phyloP scores from a whole-genome alignment of 1,140 invertebrate species.

The Sarcophaga peregrina region DNA sequence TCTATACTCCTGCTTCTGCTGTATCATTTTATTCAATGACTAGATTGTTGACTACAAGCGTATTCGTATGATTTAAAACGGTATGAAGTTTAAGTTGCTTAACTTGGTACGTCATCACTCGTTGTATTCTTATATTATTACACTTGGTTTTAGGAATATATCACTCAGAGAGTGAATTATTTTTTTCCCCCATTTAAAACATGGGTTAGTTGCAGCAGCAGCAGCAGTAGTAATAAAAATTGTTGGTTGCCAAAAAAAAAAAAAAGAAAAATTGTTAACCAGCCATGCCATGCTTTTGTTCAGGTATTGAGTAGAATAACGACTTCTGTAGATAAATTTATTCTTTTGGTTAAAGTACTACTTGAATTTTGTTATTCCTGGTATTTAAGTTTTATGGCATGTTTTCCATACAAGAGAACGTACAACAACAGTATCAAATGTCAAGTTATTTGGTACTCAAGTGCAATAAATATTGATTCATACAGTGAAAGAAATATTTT shows the following conservation, averaged over 20 bases:
- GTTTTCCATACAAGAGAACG: background rate
- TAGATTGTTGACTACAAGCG: background rate
- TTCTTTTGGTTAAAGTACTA: slow-evolving; percentile 2
- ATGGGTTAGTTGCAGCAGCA: background rate
- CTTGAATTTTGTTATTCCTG: slow-evolving; percentile 11
- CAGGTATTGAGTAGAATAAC: slow-evolving; percentile 1
- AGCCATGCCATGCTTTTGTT: background rate
- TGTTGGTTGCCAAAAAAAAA: slow-evolving; percentile 37
- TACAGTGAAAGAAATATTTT: slow-evolving; percentile 23
- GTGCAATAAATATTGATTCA: slow-evolving; percentile 16
- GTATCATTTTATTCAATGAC: background rate
- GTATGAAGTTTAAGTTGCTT: background rate
- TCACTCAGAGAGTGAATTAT: background rate
- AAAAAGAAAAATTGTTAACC: background rate
- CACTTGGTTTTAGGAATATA: background rate
- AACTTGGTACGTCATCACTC: background rate
- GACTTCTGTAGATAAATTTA: slow-evolving; percentile 31
- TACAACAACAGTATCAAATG: slow-evolving; percentile 29
- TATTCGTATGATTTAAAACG: background rate
- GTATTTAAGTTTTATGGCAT: slow-evolving; percentile 15
- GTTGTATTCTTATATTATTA: background rate
- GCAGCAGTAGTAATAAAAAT: slow-evolving; percentile 18
- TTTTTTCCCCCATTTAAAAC: background rate
- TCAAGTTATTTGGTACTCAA: background rate
- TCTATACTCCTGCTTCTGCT: background rate